Evolutionary conservation across 2,797 vertebrate species (phyloP), one percentile per base, ranked within the genome.

Genomic region (Mycteria americana): DNA sequence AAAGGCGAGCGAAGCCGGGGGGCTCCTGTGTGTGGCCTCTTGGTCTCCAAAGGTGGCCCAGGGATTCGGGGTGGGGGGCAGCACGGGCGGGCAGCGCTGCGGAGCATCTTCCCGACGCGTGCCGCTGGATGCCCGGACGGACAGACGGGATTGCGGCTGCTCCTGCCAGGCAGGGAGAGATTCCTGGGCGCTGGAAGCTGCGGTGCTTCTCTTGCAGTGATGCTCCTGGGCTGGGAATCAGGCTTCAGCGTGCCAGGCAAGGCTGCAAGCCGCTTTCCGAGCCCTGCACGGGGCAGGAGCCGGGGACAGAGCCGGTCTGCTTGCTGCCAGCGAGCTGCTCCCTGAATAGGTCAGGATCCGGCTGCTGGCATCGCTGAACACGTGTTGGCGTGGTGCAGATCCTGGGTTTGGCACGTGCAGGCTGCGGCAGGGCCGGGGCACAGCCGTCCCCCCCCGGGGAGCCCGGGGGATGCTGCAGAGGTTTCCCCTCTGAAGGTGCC

Each of bases 121-220:
- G 43, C n/a, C 3, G 9, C 56, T 8, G 88, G 69, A 15, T 0
- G 7, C 37, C 54, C 50, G 6, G 76, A 14, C 1, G 53, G 78
- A n/a, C 18, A 0, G 2, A 1, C 0, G 14, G 68, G 51, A 21
- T 37, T 2, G 51, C 0, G 39, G 83, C 59, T 30, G 68, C 63
- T 79, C 43, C 84, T 60, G 59, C 76, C 27, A 6, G 1, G 59
- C 59, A 46, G 33, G 9, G 31, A 56, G 48, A 31, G n/a, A 18
- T 62, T 68, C 57, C 37, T 3, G 16, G 28, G 31, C 19, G 6
- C 1, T 13, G 57, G 69, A 25, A 50, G 39, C 45, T 19, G 39
- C 1, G 11, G n/a, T 21, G 64, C 56, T 85, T 3, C 69, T 31
- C 59, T 51, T 4, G 82, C 67, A 16, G 65, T 0, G 87, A 48